A percentile compares a stretch with the other conserved stretches of the same genome.
These are phyloP conservation scores for Lumbricus terrestris DNA, from an alignment of 2,888 invertebrate species.

Conservation along the genomic window DNA sequence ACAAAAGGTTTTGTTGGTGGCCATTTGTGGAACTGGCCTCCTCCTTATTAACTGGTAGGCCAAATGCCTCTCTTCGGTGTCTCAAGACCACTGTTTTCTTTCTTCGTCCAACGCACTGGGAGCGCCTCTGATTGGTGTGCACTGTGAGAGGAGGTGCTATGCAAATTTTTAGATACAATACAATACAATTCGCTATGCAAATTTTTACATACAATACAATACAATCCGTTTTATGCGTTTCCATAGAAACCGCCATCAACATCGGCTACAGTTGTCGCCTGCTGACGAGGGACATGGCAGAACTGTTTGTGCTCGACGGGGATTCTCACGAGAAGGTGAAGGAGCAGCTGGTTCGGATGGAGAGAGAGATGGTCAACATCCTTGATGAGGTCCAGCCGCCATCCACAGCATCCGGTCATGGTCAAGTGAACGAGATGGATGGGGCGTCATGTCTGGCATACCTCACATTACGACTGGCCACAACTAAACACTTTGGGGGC, in stretches of 20 bases:
- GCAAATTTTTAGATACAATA: too few relatives aligned
- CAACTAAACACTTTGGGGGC: constrained; percentile 38
- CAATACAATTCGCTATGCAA: too few relatives aligned
- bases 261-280: constrained; percentile 97
- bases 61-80: too few relatives aligned
- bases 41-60: too few relatives aligned
- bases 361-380: background rate
- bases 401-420: background rate
- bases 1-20: too few relatives aligned
- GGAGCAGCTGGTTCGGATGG: constrained; percentile 45
- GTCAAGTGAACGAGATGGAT: background rate
- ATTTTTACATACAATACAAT: too few relatives aligned
- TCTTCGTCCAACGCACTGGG: too few relatives aligned
- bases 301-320: constrained; percentile 36
- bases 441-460: background rate
- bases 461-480: background rate
- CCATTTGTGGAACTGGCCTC: too few relatives aligned
- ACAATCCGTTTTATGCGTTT: background rate
- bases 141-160: too few relatives aligned
- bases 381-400: background rate
- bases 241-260: constrained; percentile 93
- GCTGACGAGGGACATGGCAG: constrained; percentile 66
- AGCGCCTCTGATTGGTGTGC: too few relatives aligned
- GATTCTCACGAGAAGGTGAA: constrained; percentile 51
- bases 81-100: too few relatives aligned